These are phyloP conservation scores for Hypocryptadius cinnamomeus DNA, from an alignment of 2,113 vertebrate species.

Conservation along the genomic window DNA sequence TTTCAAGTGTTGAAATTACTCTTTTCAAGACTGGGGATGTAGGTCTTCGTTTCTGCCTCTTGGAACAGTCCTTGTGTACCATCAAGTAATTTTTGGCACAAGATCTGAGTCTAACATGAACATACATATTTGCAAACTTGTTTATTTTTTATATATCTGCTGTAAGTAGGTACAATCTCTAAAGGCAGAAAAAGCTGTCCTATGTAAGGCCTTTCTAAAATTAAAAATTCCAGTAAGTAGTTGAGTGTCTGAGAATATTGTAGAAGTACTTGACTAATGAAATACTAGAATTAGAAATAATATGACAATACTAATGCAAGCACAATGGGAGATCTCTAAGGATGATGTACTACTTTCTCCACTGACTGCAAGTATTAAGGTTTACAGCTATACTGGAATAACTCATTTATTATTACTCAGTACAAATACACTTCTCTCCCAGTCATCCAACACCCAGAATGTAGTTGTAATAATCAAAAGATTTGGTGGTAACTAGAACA, in stretches of 20 bases:
- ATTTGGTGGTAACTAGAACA: slow-evolving; percentile 78
- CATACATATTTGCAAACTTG: neutral
- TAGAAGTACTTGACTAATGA: neutral
- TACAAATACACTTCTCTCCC: neutral
- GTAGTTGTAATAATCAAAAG: slow-evolving; percentile 58
- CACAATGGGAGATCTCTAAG: neutral
- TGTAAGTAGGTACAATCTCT: neutral
- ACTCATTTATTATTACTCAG: neutral
- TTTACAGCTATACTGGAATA: neutral
- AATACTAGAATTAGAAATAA: neutral
- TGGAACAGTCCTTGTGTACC: neutral
- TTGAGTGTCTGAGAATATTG: neutral
- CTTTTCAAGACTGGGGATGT: neutral
- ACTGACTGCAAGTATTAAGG: neutral
- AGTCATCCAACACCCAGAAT: slow-evolving; percentile 17
- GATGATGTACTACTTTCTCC: neutral
- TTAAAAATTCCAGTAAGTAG: neutral
- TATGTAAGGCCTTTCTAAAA: neutral
- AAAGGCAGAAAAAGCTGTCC: neutral
- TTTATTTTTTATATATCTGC: neutral
- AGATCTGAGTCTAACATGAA: neutral
- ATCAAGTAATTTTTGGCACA: neutral
- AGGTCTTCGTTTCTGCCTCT: neutral
- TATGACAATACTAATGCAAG: neutral
- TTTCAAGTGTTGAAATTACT: neutral